Percentiles rank a stretch among this genome's conserved stretches.
These are phyloP conservation scores for Hemitrygon akajei DNA, from an alignment of 2,797 vertebrate genomes.

Conservation along the genomic window DNA sequence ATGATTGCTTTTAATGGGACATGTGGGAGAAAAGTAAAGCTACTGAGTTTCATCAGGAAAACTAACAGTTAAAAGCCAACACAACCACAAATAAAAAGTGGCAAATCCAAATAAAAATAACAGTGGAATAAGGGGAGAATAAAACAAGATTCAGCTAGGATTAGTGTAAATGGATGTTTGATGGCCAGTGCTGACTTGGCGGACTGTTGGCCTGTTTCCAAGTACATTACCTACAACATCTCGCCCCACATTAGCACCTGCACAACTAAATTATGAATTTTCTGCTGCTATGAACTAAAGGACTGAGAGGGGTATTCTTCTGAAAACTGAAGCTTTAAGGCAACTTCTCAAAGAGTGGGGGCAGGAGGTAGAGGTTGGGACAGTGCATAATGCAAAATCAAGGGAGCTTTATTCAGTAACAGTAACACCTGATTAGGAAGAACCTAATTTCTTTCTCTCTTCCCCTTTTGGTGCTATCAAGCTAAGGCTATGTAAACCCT, in stretches of 20 bases:
- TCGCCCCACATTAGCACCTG: neutral
- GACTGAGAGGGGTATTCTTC: neutral
- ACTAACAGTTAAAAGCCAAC: neutral
- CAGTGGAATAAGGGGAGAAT: no score
- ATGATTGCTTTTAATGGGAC: neutral
- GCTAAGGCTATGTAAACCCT: no score
- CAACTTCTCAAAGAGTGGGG: neutral
- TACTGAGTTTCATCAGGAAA: neutral
- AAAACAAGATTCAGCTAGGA: no score
- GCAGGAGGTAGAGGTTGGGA: neutral
- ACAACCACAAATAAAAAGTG: neutral
- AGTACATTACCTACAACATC: neutral
- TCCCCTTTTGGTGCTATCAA: neutral
- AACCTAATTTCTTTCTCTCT: neutral
- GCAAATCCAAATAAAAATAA: neutral
- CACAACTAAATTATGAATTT: neutral
- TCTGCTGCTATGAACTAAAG: neutral
- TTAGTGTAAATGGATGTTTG: no score
- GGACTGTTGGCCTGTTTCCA: no score
- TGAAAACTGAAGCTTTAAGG: neutral
- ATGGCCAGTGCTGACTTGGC: no score
- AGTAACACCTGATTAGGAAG: neutral
- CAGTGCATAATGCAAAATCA: neutral
- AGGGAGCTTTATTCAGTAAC: neutral
- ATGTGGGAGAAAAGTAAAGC: neutral